Evolutionary conservation across 1,140 invertebrate genomes (phyloP), one percentile per base, ranked within the genome.

Genomic region (Calycopis cecrops): DNA sequence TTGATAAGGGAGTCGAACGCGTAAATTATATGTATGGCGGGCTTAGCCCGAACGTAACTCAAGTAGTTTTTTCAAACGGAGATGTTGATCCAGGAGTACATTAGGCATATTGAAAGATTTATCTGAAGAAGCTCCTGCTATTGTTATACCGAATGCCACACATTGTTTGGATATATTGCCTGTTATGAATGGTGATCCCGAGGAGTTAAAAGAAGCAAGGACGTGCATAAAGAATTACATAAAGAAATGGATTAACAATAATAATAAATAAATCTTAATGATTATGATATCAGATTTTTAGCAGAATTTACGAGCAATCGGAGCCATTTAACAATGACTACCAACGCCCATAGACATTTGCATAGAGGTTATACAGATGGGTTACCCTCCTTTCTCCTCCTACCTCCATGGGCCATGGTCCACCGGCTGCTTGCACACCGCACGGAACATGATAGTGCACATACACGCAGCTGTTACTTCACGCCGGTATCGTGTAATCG

Each of bases 21-120:
- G 92, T 91, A 0, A 93, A 94, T 65, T 65, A 74, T 8, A 70
- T 90, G 38, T 93, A 91, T 68, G 91, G 92, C 12, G 92, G 89
- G 9, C 59, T 84, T 16, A 65, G 71, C 11, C 90, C 90, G 0
- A 87, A 90, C 38, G 85, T 91, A 0, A 88, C 78, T 33, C 90
- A 91, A 44, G 88, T 93, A 0, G 89, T 92, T n/a, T 92, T 92
- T 70, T 88, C 89, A 40, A 92, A 93, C 65, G 92, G 92, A 2
- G 84, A 88, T 14, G 63, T 92, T 12, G 92, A 93, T 72, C 92
- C 92, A 1, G 91, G 91, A 89, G 90, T 69, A 66, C 80, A 10
- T 82, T 93, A 11, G 89, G 92, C 7, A 75, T 92, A 52, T 65
- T 90, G 34, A 73, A 84, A 72, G 78, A 81, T 57, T 9, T 84